These are phyloP conservation scores for Drosophila mauritiana DNA, from an alignment of 1,140 invertebrate species.

Conservation along the genomic window DNA sequence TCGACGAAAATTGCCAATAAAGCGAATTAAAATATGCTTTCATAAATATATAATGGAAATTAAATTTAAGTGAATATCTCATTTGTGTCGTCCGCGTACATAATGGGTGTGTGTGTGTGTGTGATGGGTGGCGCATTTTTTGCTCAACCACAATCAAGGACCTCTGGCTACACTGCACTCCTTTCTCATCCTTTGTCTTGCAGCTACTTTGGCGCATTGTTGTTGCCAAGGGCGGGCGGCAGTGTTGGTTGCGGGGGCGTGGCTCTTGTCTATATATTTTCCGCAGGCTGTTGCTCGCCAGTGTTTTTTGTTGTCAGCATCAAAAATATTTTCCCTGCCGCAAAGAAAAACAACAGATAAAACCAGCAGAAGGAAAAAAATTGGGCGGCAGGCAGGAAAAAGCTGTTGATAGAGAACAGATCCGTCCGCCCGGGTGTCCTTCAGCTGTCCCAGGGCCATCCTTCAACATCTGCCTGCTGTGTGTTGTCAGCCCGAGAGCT, in stretches of 20 bases:
- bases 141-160: constrained; percentile 27
- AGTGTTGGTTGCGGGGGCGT: constrained; percentile 47
- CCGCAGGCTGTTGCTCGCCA: constrained; percentile 60
- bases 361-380: background rate
- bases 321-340: constrained; percentile 68
- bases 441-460: constrained; percentile 57
- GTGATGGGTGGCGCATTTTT: constrained; percentile 48
- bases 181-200: constrained; percentile 27
- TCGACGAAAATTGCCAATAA: constrained; percentile 69
- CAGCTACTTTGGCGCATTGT: constrained; percentile 37
- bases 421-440: constrained; percentile 23
- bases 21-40: constrained; percentile 78
- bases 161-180: constrained; percentile 13
- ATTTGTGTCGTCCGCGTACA: constrained; percentile 10
- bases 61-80: constrained; percentile 69
- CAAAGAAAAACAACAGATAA: constrained; percentile 5
- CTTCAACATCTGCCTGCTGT: constrained; percentile 61
- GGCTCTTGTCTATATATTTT: constrained; percentile 65
- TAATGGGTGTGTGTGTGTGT: constrained; percentile 7
- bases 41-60: constrained; percentile 74
- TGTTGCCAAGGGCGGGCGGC: constrained; percentile 12
- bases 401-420: constrained; percentile 64
- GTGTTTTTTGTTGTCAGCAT: constrained; percentile 52
- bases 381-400: constrained; percentile 40
- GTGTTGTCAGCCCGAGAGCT: constrained; percentile 29